Evolutionary conservation across 2,113 vertebrate genomes (phyloP), one percentile per base, ranked within the genome.

Genomic region (Pterocles orientalis): DNA sequence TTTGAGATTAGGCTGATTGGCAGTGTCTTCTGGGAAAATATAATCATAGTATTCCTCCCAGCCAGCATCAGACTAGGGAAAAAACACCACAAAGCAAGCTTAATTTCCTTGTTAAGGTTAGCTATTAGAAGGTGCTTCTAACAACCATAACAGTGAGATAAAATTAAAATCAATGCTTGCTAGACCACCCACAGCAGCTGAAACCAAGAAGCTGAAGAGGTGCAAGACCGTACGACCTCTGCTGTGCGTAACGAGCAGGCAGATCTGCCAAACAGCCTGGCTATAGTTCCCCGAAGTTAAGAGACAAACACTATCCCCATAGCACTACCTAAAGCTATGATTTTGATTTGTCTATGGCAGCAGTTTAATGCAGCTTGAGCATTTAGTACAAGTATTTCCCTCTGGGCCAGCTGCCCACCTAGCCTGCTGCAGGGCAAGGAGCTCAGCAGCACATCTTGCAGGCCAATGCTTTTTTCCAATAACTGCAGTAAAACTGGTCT

Each of bases 11-110:
- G 99, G 99, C 85, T 99, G 99, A 97, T 99, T 99, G 90, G 99
- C 99, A 31, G 99, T 98, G 72, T 99, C 99, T 92, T 99, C 99
- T 3, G 99, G 99, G 97, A 99, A 99, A 97, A 99, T 99, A 93
- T 99, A 99, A 95, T 99, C 99, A 28, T 99, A 99, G 94, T 99
- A 99, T 78, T 99, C 99, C 95, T 99, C 99, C 99, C 99, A 99
- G 54, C 99, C 99, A 41, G 99, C 99, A 66, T 99, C 99, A 17
- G 99, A 99, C 99, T 99, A 93, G 66, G 82, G 61, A 69, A 76
- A 57, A 86, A 33, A 75, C 0, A 65, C 3, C 71, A 81, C 16
- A 87, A 73, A 83, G 39, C 2, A 1, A 39, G 11, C 48, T 90
- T 73, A 86, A 54, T 73, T 62, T 65, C 48, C 45, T 41, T 5